These are phyloP conservation scores for Actinia equina DNA, from an alignment of 64 coral and sea anemone species.

Conservation along the genomic window DNA sequence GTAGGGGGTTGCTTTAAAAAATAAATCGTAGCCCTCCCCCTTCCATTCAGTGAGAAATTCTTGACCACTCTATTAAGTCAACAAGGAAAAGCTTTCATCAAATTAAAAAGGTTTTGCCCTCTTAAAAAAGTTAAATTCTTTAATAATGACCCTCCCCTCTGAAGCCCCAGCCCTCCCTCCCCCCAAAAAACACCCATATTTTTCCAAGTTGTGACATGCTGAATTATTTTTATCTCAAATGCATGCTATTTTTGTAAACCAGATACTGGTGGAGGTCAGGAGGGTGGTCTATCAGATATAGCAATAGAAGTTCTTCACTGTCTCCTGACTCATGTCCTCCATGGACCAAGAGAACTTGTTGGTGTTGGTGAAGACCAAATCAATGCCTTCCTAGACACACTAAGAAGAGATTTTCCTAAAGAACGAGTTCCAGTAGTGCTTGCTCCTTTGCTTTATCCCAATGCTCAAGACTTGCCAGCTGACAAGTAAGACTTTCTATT, in stretches of 20 bases:
- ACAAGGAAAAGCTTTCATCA: too few relatives aligned
- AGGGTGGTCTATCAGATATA: slow-evolving; percentile 89
- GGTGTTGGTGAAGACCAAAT: slow-evolving; percentile 96
- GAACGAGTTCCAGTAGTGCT: slow-evolving; percentile 87
- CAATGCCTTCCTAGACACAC: slow-evolving; percentile 82
- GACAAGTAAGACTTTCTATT: slow-evolving; percentile 49
- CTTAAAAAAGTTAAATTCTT: too few relatives aligned
- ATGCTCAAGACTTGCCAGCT: slow-evolving; percentile 63
- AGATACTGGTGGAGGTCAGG: slow-evolving; percentile 86
- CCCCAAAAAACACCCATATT: neutral
- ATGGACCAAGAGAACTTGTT: slow-evolving; percentile 72
- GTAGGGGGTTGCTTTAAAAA: too few relatives aligned
- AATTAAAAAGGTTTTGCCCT: too few relatives aligned
- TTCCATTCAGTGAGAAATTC: too few relatives aligned
- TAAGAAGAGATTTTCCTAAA: slow-evolving; percentile 94
- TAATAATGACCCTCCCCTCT: too few relatives aligned
- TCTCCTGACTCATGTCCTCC: slow-evolving; percentile 74
- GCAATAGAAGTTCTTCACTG: slow-evolving; percentile 96
- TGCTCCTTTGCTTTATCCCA: slow-evolving; percentile 82
- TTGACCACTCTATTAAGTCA: too few relatives aligned
- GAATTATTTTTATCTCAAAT: neutral
- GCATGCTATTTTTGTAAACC: neutral
- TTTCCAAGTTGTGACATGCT: neutral
- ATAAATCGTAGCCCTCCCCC: too few relatives aligned
- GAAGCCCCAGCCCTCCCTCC: too few relatives aligned